Evolutionary conservation across 2,797 vertebrate species (phyloP).

Genomic region (Pseudocheirus occidentalis): DNA sequence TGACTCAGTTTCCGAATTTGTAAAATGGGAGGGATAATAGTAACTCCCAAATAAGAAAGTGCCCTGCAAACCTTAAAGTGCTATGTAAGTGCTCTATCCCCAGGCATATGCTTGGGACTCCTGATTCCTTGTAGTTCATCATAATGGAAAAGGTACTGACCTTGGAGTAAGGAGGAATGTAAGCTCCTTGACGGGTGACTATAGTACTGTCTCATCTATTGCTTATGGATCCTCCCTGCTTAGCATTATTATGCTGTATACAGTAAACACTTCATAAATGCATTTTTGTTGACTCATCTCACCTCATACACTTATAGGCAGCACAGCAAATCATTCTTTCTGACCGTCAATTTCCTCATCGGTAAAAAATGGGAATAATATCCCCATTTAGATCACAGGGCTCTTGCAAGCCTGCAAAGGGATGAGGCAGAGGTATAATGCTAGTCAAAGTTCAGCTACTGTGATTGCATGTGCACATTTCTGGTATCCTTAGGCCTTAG

Average conservation of each 20-base stretch:
- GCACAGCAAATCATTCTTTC: background rate
- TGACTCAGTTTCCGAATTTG: background rate
- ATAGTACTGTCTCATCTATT: background rate
- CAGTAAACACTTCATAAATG: background rate
- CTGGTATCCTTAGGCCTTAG: background rate
- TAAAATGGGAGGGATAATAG: background rate
- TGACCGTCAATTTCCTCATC: slow-evolving; percentile 6
- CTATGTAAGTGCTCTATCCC: background rate
- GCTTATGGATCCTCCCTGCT: background rate
- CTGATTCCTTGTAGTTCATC: background rate
- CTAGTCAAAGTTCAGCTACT: background rate
- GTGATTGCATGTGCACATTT: background rate
- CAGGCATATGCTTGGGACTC: background rate
- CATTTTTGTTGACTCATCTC: background rate
- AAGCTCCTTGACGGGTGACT: background rate
- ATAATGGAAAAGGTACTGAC: background rate
- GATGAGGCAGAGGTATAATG: background rate
- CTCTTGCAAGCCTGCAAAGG: background rate
- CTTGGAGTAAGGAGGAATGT: background rate
- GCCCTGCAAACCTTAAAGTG: background rate
- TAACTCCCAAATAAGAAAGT: background rate
- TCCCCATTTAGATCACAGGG: background rate
- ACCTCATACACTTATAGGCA: background rate
- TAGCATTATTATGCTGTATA: background rate
- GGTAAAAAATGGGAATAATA: background rate